phyloP scores from a whole-genome alignment of 1,140 invertebrate genomes.

The Drosophila kohkoa region DNA sequence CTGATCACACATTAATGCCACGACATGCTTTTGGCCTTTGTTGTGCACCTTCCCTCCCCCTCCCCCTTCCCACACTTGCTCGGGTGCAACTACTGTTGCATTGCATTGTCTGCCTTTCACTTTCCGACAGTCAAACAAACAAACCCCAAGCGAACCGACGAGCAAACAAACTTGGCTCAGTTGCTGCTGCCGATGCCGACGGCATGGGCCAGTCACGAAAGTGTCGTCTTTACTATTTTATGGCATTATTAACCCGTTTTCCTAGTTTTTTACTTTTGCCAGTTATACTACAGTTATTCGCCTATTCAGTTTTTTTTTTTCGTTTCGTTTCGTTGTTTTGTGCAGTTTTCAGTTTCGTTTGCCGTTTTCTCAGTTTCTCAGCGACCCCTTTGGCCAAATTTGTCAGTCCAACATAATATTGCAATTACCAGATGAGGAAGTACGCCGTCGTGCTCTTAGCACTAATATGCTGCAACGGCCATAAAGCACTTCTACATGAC shows the following conservation, averaged over 20 bases:
- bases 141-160: constrained; percentile 2
- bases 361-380: constrained; percentile 41
- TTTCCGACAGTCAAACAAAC: constrained; percentile 49
- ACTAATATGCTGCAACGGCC: constrained; percentile 1
- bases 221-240: constrained; percentile 78
- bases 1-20: constrained; percentile 49
- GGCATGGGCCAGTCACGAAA: constrained; percentile 72
- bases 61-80: not conserved
- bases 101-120: constrained; percentile 65
- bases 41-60: constrained; percentile 6
- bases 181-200: not conserved
- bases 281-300: constrained; percentile 16
- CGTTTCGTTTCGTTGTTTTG: not conserved
- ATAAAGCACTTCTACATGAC: constrained; percentile 3
- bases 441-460: constrained; percentile 3
- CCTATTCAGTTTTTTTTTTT: constrained; percentile 4
- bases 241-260: constrained; percentile 83
- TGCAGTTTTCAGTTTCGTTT: constrained; percentile 31
- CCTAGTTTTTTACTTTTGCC: constrained; percentile 59
- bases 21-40: constrained; percentile 39
- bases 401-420: constrained; percentile 65
- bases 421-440: constrained; percentile 74
- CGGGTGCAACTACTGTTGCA: not conserved
- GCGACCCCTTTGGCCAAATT: constrained; percentile 46
- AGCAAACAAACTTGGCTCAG: constrained; percentile 57